Base-by-base conservation (phyloP, 2,797 vertebrate species). In the Champsocephalus gunnari region DNA sequence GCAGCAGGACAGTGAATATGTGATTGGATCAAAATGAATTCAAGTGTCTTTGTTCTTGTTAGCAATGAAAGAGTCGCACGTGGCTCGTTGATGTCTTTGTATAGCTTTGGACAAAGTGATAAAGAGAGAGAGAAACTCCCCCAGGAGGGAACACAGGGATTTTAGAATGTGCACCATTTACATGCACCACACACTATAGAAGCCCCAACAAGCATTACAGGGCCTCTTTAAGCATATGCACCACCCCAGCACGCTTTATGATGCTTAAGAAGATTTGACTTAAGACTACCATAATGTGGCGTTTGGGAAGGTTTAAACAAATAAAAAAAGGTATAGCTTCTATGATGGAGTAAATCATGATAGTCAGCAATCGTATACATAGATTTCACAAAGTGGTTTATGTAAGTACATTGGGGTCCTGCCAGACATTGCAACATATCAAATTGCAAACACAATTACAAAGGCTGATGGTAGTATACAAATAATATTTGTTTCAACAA, bases 401-500 rank as follows among this genome's bases (percentile, higher is more conserved):
- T 17, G 12, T 7, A 12, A 24, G 47, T 41, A 41, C 1, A 59
- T 59, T 47, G 21, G 38, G 9, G n/a, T 56, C 10, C 12, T 45
- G 12, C 24, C 28, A 44, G 21, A 12, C 21, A 11, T 11, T 10
- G 19, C 38, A 60, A 48, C 4, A 19, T 34, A 10, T 28, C 28
- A 47, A 55, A 67, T 61, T 51, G 38, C 24, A 60, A 12, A 51
- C 45, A 57, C 24, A 5, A 13, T 12, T 38, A 14, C 28, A 28
- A 28, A 28, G 28, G 28, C 28, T 28, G 28, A 28, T 28, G 28
- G 28, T 28, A 28, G 28, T 28, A 28, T 28, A 28, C 48, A 50
- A 54, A 50, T 11, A 41, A 41, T 4, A 62, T 73, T 50, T 12
- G 7, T 24, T 14, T 57, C 54, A 69, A 10, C 66, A 32, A 60